phyloP scores from a whole-genome alignment of 2,888 invertebrate species.

The Meiosimyza decipiens region DNA sequence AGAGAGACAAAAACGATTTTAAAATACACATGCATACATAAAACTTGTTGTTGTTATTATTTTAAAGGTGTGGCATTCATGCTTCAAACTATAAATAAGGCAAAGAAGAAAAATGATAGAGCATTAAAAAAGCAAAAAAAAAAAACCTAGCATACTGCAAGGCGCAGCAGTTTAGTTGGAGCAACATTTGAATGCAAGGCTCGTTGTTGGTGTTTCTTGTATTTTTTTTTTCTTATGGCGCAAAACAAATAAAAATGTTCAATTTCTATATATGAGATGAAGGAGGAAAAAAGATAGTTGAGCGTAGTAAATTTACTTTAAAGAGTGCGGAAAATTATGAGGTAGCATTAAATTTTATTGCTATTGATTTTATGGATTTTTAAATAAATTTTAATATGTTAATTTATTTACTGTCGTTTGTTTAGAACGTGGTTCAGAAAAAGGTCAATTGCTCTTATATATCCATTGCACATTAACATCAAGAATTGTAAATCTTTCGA shows the following conservation, averaged over 20 bases:
- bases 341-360: slow-evolving; percentile 14
- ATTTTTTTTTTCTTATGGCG: not conserved
- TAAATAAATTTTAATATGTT: slow-evolving; percentile 16
- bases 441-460: too few species aligned
- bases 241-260: slow-evolving; percentile 13
- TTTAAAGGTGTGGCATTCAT: slow-evolving; percentile 27
- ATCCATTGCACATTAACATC: too few species aligned
- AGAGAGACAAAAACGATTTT: not conserved
- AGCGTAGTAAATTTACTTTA: not conserved
- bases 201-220: too few species aligned
- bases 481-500: too few species aligned
- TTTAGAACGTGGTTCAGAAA: too few species aligned
- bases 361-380: slow-evolving; percentile 8
- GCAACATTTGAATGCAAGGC: slow-evolving; percentile 14
- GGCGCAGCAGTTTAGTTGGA: slow-evolving; percentile 7
- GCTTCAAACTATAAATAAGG: not conserved
- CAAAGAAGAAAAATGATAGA: not conserved
- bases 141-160: slow-evolving; percentile 13
- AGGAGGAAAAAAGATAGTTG: too few species aligned
- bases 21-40: too few species aligned
- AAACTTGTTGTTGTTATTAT: not conserved
- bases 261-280: too few species aligned
- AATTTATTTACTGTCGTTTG: not conserved
- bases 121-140: not conserved
- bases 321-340: slow-evolving; percentile 8